Base-by-base conservation (phyloP, 2,888 invertebrate species). In the Liodrosophila aerea region DNA sequence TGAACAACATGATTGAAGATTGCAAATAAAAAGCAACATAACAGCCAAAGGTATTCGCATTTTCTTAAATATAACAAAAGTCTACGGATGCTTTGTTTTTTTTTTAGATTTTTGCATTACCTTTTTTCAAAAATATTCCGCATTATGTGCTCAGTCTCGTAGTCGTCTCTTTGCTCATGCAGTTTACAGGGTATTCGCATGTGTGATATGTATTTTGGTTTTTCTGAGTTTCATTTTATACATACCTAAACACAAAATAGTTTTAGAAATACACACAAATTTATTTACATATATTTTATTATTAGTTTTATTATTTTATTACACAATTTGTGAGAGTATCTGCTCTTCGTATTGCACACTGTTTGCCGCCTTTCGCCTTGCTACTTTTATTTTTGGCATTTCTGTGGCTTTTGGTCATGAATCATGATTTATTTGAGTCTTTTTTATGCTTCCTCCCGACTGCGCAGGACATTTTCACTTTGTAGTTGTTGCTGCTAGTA, bases 391-490 rank as follows among this genome's bases (percentile, higher is more conserved):
- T 78, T 80, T 82, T 78, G 83, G 78, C 74, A 71, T 80, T 83
- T 80, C 73, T 75, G 81, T 77, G 75, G 81, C 80, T 83, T 81
- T 80, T 73, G 81, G 84, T 81, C 81, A 82, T 82, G 81, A 82
- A 84, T 84, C 84, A 82, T 82, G 81, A 82, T 82, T 82, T 82
- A 84, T 82, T 81, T 82, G 77, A 53, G 59, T 62, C 64, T 75
- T 65, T 68, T 69, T 56, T 41, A 31, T 16, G 7, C 40, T 33
- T 47, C 40, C 59, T 41, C 69, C 57, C 56, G 59, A 64, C 45
- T 63, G 70, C 68, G 64, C 80, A 83, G 84, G 81, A 80, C 66
- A 77, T 84, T 77, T 83, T 83, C 65, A 73, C 82, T 75, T 53
- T 70, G 31, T 46, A 65, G 54, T 34, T 69, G 59, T 37, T 54